These are phyloP conservation scores for Papilio polytes DNA, from an alignment of 1,140 invertebrate species.

Conservation along the genomic window DNA sequence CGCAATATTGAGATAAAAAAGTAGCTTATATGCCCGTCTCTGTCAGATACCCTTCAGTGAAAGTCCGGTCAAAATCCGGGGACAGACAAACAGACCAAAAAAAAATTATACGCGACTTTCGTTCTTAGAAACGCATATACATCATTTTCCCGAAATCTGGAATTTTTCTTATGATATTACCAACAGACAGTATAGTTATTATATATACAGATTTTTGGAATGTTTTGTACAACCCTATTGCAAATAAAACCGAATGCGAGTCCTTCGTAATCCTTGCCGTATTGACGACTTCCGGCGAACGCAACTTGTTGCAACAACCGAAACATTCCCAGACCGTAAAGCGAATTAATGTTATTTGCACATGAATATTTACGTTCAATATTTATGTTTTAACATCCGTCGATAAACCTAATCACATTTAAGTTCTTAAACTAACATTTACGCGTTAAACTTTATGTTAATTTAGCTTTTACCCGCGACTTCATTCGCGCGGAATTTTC, in stretches of 20 bases:
- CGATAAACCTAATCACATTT: neutral
- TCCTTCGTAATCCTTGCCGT: conserved; percentile 36
- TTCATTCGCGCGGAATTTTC: too few species aligned
- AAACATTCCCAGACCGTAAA: conserved; percentile 15
- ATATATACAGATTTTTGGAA: neutral
- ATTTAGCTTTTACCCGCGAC: neutral
- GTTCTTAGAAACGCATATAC: too few species aligned
- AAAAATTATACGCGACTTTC: too few species aligned
- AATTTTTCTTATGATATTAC: too few species aligned
- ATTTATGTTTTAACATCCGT: conserved; percentile 18
- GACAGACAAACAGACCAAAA: too few species aligned
- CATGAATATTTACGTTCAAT: conserved; percentile 20
- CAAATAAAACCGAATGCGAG: neutral
- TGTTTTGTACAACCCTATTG: conserved; percentile 26
- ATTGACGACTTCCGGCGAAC: conserved; percentile 26
- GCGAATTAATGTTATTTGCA: conserved; percentile 10
- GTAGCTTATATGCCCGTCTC: too few species aligned
- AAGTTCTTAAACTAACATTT: neutral
- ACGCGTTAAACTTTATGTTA: neutral
- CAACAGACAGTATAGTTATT: too few species aligned
- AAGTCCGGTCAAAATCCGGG: too few species aligned
- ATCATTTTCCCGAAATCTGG: too few species aligned
- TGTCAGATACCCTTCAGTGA: too few species aligned
- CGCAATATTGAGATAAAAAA: too few species aligned
- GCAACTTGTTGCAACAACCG: conserved; percentile 32